These are phyloP conservation scores for Ochropleura leucogaster DNA, from an alignment of 2,888 invertebrate genomes.

Conservation along the genomic window DNA sequence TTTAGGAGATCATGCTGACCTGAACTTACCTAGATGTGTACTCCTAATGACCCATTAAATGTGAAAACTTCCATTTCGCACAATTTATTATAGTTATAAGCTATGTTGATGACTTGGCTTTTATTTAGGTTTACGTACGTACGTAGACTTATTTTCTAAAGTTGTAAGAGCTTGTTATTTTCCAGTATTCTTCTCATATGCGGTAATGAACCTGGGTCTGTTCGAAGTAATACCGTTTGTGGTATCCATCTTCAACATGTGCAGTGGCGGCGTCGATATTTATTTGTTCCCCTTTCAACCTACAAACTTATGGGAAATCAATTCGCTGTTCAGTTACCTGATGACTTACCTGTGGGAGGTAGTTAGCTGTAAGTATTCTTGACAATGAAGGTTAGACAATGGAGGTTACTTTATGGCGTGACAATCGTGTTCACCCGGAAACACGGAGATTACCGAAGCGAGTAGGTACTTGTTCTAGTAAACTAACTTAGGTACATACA, in stretches of 20 bases:
- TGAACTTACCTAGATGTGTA: no score
- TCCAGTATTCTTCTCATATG: conserved; percentile 59
- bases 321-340: conserved; percentile 37
- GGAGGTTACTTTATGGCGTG: no score
- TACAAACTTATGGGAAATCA: conserved; percentile 37
- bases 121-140: no score
- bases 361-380: conserved; percentile 49
- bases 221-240: conserved; percentile 55
- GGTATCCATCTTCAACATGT: conserved; percentile 32
- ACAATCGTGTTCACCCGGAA: no score
- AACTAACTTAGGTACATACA: no score
- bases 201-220: conserved; percentile 33
- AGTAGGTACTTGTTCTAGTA: no score
- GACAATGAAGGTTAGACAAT: neutral
- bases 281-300: conserved; percentile 59
- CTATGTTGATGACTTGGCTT: no score
- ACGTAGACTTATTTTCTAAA: neutral
- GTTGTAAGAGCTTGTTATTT: neutral
- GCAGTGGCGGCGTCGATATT: conserved; percentile 38
- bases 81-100: no score
- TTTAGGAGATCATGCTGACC: no score
- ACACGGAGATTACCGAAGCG: no score
- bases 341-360: conserved; percentile 52
- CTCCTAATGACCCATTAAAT: no score
- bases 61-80: no score